Conservation (phyloP, 2,113 vertebrate species). For the Lathamus discolor region DNA sequence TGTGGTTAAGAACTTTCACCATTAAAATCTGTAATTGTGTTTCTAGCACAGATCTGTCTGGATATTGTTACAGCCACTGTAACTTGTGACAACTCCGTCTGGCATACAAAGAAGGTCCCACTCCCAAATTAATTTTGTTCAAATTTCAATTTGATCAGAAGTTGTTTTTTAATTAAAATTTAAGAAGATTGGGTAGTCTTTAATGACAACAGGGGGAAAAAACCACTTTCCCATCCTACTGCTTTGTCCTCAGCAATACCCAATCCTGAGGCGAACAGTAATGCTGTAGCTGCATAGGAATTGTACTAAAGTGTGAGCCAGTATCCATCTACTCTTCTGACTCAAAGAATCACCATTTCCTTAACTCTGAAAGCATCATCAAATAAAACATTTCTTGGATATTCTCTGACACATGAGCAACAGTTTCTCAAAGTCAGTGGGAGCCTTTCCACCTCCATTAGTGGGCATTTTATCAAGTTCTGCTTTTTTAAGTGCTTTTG, state of each 20-base stretch:
- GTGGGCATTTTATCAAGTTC: conserved; percentile 5
- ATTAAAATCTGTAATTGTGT: not conserved
- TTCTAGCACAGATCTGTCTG: not conserved
- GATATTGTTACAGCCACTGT: not conserved
- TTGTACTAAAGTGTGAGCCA: not conserved
- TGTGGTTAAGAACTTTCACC: not conserved
- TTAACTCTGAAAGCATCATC: not conserved
- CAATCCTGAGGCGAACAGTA: not conserved
- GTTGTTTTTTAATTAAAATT: not conserved
- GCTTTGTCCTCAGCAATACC: not conserved
- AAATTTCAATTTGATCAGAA: not conserved
- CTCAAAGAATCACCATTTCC: not conserved
- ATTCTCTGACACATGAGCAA: not conserved
- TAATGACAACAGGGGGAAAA: not conserved
- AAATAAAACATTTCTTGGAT: not conserved
- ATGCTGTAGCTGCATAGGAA: not conserved
- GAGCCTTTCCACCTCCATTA: not conserved
- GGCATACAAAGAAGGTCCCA: not conserved
- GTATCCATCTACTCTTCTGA: not conserved
- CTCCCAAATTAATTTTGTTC: not conserved
- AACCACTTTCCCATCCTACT: not conserved
- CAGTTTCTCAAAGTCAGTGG: not conserved
- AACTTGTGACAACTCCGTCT: not conserved
- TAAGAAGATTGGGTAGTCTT: not conserved
- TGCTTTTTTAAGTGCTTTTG: not conserved